Conservation (phyloP, 2,888 invertebrate genomes). For the Crematogaster levior region DNA sequence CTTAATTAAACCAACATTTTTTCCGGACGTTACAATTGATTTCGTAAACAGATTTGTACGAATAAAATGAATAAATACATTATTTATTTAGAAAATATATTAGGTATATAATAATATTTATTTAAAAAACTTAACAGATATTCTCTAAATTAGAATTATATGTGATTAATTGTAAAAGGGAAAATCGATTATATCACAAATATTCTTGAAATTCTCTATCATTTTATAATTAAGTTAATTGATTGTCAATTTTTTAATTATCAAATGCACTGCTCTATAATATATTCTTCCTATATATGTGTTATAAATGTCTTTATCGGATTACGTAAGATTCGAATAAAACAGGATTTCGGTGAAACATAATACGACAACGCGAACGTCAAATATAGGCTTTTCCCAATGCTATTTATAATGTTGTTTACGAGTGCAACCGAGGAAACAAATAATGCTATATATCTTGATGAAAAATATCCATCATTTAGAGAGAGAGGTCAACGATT, state of each 20-base stretch:
- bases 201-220: background rate
- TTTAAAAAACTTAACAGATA: background rate
- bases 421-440: background rate
- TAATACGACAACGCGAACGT: background rate
- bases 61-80: background rate
- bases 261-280: background rate
- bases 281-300: too few species aligned
- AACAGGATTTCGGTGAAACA: constrained; percentile 4
- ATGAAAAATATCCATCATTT: constrained; percentile 12
- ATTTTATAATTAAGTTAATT: too few species aligned
- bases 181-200: background rate
- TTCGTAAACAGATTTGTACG: too few species aligned
- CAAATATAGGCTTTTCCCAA: background rate
- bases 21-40: too few species aligned
- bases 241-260: too few species aligned
- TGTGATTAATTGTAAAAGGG: too few species aligned
- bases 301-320: too few species aligned
- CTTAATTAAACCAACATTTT: too few species aligned
- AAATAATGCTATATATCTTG: background rate
- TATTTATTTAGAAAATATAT: too few species aligned
- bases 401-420: constrained; percentile 39
- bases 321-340: constrained; percentile 12
- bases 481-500: constrained; percentile 34
- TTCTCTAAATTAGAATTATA: background rate
- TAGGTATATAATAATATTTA: too few species aligned